Conservation (phyloP, 2,113 vertebrate species). For the Lasiurus borealis region DNA sequence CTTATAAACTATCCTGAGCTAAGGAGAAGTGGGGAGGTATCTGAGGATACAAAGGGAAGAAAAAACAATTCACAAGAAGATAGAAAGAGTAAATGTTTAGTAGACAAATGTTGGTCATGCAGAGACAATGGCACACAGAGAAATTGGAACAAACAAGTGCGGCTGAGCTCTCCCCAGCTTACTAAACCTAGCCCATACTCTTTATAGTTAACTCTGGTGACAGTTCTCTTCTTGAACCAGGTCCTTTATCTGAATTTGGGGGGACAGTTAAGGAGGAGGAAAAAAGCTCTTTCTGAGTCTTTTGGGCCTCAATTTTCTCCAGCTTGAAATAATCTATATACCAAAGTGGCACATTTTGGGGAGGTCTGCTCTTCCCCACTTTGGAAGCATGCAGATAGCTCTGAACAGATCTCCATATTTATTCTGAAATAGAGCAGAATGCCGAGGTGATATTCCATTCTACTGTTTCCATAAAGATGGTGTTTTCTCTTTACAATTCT, state of each 20-base stretch:
- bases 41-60: background rate
- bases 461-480: constrained; percentile 59
- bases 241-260: background rate
- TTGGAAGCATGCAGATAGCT: background rate
- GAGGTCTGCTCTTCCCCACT: background rate
- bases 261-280: background rate
- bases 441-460: constrained; percentile 64
- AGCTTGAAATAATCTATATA: background rate
- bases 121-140: background rate
- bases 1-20: too few species aligned
- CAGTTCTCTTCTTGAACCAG: background rate
- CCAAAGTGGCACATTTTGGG: background rate
- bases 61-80: background rate
- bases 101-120: too few species aligned
- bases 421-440: constrained; percentile 60
- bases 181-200: background rate
- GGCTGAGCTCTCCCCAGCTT: background rate
- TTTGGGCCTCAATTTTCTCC: background rate
- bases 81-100: background rate
- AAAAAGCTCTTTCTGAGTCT: background rate
- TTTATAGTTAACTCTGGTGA: background rate
- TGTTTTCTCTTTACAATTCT: constrained; percentile 53
- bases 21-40: background rate
- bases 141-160: too few species aligned
- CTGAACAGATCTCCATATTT: constrained; percentile 47